Evolutionary conservation across 37 sponge, comb jelly and placozoan species (phyloP).

Genomic region (Axinella damicornis): DNA sequence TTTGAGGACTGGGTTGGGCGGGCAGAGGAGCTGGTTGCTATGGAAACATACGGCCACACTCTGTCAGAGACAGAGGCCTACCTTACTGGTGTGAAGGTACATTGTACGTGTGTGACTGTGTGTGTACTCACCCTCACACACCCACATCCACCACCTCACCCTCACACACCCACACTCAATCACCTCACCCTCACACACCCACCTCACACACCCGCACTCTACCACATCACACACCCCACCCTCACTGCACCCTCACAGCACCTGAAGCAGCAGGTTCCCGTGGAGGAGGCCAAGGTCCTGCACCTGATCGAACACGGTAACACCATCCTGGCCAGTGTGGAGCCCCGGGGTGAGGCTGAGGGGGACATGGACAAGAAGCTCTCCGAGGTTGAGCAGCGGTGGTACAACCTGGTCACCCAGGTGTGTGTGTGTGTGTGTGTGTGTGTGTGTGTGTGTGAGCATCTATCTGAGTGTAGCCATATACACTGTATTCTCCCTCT

Average conservation of each 20-base stretch:
- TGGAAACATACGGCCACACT: constrained; percentile 28
- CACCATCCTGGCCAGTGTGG: constrained; percentile 6
- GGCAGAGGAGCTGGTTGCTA: constrained; percentile 10
- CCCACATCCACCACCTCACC: no score
- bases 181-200: not conserved
- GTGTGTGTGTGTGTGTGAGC: no score
- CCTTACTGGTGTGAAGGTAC: constrained; percentile 7
- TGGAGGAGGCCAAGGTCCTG: not conserved
- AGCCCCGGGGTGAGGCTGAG: constrained; percentile 20
- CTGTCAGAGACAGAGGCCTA: constrained; percentile 16
- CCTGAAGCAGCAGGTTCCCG: not conserved
- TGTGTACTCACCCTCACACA: not conserved
- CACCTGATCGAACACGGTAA: constrained; percentile 7
- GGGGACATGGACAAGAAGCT: constrained; percentile 6
- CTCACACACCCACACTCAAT: not conserved
- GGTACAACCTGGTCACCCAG: constrained; percentile 23
- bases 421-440: no score
- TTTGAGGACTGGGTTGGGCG: constrained; percentile 25
- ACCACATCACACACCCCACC: not conserved
- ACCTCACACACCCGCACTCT: not conserved
- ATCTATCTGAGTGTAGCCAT: no score
- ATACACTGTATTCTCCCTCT: no score
- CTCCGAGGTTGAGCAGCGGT: constrained; percentile 2
- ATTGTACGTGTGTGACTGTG: not conserved
- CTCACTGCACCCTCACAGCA: not conserved